These are phyloP conservation scores for Flexamia atlantica DNA, from an alignment of 2,888 invertebrate species.

Conservation along the genomic window DNA sequence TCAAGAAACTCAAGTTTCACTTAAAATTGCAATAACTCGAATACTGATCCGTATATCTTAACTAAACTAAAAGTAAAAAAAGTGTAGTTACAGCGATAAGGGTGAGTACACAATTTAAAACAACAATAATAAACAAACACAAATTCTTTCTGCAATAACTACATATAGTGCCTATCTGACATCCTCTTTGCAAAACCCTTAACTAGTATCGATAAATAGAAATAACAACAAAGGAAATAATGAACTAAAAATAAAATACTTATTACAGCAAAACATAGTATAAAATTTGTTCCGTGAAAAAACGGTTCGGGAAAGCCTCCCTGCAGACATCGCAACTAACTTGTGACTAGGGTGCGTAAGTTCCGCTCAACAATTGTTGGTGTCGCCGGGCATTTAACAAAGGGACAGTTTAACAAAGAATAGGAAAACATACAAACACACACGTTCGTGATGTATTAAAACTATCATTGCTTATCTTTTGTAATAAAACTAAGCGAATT, in stretches of 20 bases:
- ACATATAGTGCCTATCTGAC: conserved; percentile 60
- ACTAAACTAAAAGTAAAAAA: conserved; percentile 55
- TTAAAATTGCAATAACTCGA: conserved; percentile 45
- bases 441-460: conserved; percentile 64
- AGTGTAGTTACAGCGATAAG: conserved; percentile 52
- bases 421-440: conserved; percentile 66
- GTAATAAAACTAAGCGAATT: conserved; percentile 59
- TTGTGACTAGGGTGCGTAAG: conserved; percentile 69
- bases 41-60: conserved; percentile 56
- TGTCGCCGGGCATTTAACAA: conserved; percentile 68
- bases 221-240: conserved; percentile 69
- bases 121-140: conserved; percentile 54
- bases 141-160: conserved; percentile 56
- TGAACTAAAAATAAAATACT: conserved; percentile 69
- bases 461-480: conserved; percentile 60
- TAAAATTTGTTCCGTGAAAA: conserved; percentile 68
- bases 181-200: conserved; percentile 60
- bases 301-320: conserved; percentile 66
- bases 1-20: conserved; percentile 46
- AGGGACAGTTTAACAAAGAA: conserved; percentile 68
- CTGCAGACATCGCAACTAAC: conserved; percentile 69
- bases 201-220: conserved; percentile 68
- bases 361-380: conserved; percentile 69
- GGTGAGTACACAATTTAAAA: conserved; percentile 45
- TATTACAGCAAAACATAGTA: conserved; percentile 68